Conservation (phyloP, 2,888 invertebrate genomes). For the Saturnia pavonia region DNA sequence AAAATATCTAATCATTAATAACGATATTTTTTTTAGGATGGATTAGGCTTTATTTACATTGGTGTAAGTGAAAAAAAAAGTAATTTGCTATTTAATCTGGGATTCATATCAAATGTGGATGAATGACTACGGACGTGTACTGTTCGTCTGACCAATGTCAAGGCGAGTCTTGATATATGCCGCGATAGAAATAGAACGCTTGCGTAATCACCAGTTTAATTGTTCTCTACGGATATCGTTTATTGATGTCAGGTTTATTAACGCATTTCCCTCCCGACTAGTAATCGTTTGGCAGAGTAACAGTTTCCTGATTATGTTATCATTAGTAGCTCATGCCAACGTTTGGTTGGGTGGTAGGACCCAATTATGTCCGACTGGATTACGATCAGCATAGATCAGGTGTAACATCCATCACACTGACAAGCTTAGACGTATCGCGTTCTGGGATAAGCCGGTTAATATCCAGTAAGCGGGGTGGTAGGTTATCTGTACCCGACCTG, state of each 20-base stretch:
- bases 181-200: constrained; percentile 52
- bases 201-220: constrained; percentile 48
- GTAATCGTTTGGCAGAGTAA: constrained; percentile 11
- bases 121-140: background rate
- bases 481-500: too few species aligned
- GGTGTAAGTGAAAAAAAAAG: background rate
- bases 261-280: constrained; percentile 19
- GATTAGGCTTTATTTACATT: background rate
- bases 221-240: constrained; percentile 32
- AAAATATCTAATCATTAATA: background rate
- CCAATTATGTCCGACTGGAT: too few species aligned
- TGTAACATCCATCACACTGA: too few species aligned
- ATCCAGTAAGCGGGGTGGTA: too few species aligned
- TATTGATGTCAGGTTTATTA: constrained; percentile 16
- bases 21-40: background rate
- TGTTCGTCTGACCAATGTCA: constrained; percentile 54
- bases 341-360: too few species aligned
- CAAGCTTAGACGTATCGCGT: too few species aligned
- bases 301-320: background rate
- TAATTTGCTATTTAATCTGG: background rate
- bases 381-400: too few species aligned
- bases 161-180: constrained; percentile 55
- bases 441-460: too few species aligned
- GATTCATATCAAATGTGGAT: background rate
- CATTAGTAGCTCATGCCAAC: too few species aligned